These are phyloP conservation scores for Podarcis raffonei DNA, from an alignment of 2,113 vertebrate species.

Conservation along the genomic window DNA sequence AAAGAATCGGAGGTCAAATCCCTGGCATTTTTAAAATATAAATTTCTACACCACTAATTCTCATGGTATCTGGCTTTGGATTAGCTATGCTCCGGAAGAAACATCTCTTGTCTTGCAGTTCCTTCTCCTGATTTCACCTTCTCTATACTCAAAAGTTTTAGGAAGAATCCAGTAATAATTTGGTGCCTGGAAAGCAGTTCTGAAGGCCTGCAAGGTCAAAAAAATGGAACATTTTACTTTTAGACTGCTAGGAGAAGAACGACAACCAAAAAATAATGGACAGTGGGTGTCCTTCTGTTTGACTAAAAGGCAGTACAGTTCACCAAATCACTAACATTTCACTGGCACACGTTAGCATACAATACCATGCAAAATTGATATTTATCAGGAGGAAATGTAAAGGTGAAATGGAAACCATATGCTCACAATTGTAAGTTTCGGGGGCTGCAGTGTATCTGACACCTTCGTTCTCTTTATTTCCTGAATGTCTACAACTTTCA, in stretches of 20 bases:
- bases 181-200: neutral
- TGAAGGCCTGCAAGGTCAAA: neutral
- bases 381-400: neutral
- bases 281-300: neutral
- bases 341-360: neutral
- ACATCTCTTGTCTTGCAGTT: neutral
- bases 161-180: constrained; percentile 10
- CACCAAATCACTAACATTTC: neutral
- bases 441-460: neutral
- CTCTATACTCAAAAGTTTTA: neutral
- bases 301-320: constrained; percentile 25
- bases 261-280: neutral
- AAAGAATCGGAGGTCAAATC: constrained; percentile 16
- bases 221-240: neutral
- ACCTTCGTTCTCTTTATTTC: constrained; percentile 13
- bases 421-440: neutral
- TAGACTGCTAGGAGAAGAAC: neutral
- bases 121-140: constrained; percentile 4
- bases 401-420: neutral
- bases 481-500: neutral
- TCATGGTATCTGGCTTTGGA: constrained; percentile 2
- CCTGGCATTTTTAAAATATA: neutral
- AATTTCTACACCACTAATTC: constrained; percentile 1
- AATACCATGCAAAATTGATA: neutral
- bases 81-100: neutral